Percentiles rank a stretch among this genome's conserved stretches.
phyloP scores from a whole-genome alignment of 92 coral and sea anemone genomes.

The Heliopora coerulea region DNA sequence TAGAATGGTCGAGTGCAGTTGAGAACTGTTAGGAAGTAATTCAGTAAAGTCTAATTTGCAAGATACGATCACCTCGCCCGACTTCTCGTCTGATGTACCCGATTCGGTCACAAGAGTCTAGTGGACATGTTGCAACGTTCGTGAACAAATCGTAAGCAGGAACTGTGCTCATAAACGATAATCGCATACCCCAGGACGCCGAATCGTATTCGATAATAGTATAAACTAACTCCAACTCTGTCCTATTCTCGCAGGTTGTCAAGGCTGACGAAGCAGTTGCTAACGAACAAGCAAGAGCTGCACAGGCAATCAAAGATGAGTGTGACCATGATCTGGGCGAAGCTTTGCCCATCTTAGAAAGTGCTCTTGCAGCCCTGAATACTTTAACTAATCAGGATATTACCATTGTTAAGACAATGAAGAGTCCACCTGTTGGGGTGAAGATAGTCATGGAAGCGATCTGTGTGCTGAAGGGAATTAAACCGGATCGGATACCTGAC shows the following conservation, averaged over 20 bases:
- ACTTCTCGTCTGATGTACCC: no score
- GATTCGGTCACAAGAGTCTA: no score
- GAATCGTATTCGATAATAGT: no score
- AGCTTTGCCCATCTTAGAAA: slow-evolving; percentile 94
- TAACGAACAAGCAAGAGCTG: slow-evolving; percentile 96
- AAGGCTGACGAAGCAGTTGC: slow-evolving; percentile 99
- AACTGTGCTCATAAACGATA: no score
- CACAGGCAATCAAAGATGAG: slow-evolving; percentile 98
- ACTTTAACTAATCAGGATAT: slow-evolving; percentile 95
- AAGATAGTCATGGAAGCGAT: slow-evolving; percentile 99
- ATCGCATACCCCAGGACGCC: no score
- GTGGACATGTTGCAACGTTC: no score
- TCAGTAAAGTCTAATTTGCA: no score
- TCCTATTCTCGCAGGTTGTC: slow-evolving; percentile 64
- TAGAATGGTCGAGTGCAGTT: no score
- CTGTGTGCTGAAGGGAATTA: slow-evolving; percentile 92
- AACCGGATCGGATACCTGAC: slow-evolving; percentile 95
- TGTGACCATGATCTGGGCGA: slow-evolving; percentile 94
- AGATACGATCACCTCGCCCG: no score
- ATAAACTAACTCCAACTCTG: no score
- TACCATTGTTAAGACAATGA: slow-evolving; percentile 94
- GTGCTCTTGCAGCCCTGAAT: slow-evolving; percentile 92
- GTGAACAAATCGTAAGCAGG: no score
- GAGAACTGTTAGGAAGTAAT: no score
- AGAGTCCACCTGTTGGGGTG: slow-evolving; percentile 95